A percentile compares a stretch with the other conserved stretches of the same genome.
Evolutionary conservation across 1,140 invertebrate genomes (phyloP).

Genomic region (Harpegnathos saltator): DNA sequence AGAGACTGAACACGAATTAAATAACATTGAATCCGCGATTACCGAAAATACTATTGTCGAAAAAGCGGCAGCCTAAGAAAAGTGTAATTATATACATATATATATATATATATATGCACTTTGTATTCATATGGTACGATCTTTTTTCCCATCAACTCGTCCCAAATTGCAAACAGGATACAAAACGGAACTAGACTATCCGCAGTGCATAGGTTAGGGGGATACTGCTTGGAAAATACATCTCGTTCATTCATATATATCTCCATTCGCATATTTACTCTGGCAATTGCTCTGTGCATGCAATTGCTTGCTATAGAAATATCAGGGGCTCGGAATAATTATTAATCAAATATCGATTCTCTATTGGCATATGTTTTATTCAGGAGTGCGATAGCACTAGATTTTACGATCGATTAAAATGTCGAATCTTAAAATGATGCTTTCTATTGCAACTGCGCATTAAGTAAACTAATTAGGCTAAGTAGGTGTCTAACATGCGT

Average conservation of each 20-base stretch:
- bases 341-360: not conserved
- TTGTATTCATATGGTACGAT: conserved; percentile 10
- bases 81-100: conserved; percentile 20
- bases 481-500: not conserved
- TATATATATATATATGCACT: conserved; percentile 29
- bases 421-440: conserved; percentile 3
- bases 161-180: not conserved
- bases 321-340: conserved; percentile 14
- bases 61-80: conserved; percentile 80
- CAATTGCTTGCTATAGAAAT: not conserved
- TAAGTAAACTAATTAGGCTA: no score
- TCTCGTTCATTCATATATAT: conserved; percentile 4
- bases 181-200: not conserved
- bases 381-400: not conserved
- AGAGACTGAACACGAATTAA: conserved; percentile 68
- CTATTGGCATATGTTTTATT: not conserved
- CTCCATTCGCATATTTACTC: conserved; percentile 33
- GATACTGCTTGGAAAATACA: not conserved
- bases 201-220: not conserved
- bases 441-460: not conserved
- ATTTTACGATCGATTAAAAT: conserved; percentile 1
- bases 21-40: conserved; percentile 68
- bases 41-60: conserved; percentile 78
- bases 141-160: not conserved
- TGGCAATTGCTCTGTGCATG: not conserved